Conservation (phyloP, 2,113 vertebrate species). For the Semnornis frantzii region DNA sequence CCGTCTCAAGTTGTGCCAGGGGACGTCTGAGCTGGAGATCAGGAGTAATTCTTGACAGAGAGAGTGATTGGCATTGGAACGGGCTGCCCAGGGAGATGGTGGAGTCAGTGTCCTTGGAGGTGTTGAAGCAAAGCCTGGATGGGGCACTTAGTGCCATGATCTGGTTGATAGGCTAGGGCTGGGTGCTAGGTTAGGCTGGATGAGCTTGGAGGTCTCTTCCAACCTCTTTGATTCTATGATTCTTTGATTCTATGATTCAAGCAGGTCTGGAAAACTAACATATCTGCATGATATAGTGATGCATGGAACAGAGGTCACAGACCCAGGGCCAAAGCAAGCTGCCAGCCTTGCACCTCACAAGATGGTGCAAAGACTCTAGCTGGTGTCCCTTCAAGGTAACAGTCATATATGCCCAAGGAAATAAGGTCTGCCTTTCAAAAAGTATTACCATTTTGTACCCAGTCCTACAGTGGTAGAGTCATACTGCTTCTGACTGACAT, state of each 20-base stretch:
- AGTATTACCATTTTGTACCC: not conserved
- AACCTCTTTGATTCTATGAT: too few relatives aligned
- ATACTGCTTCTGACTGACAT: not conserved
- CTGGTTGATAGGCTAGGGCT: too few relatives aligned
- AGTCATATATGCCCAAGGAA: not conserved
- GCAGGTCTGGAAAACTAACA: not conserved
- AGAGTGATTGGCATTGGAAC: too few relatives aligned
- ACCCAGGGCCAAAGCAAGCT: not conserved
- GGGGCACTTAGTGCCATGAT: too few relatives aligned
- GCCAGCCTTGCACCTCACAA: not conserved
- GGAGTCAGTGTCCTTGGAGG: too few relatives aligned
- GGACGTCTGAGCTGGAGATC: too few relatives aligned
- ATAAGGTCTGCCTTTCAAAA: not conserved
- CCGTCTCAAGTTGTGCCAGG: too few relatives aligned
- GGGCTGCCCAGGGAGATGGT: too few relatives aligned
- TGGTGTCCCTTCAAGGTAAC: not conserved
- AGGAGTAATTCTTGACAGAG: too few relatives aligned
- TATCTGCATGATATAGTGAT: not conserved
- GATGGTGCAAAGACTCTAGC: not conserved
- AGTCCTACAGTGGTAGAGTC: not conserved
- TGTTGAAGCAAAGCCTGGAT: too few relatives aligned
- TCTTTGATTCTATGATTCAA: not conserved
- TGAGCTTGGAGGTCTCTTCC: too few relatives aligned
- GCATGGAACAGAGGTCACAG: not conserved
- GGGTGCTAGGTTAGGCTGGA: too few relatives aligned